Evolutionary conservation across 2,888 invertebrate species (phyloP), one percentile per base, ranked within the genome.

Genomic region (Belgica antarctica): DNA sequence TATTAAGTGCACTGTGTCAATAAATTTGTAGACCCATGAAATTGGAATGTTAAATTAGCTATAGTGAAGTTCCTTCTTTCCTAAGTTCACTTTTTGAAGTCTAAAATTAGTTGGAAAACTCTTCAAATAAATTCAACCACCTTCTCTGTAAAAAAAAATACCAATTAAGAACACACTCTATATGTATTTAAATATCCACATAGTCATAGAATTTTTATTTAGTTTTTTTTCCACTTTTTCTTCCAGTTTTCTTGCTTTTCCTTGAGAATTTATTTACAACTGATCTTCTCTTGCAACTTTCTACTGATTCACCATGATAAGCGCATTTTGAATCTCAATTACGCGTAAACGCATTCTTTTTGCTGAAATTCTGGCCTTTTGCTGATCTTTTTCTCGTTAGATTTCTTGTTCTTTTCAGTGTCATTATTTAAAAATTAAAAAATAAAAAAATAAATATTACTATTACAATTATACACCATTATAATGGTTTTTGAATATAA

Each of bases 401-500:
- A 41, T 41, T 52, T 52, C 22, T 15, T 19, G 8, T 15, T 15
- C 2, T 52, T 22, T 22, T 52, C 52, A n/a, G 7, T 52, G 2
- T 52, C 52, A n/a, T 52, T 24, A 15, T 52, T 52, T 46, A 41
- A 36, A 65, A 65, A 65, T 63, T 65, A 36, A 65, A 65, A 66
- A 66, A 47, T 47, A 66, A 66, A 63, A 63, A 63, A 36, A 41
- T 46, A 63, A 63, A 63, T 63, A 31, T 68, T 68, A 68, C 68
- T 68, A 57, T 68, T 68, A 68, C 68, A 68, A 68, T 68, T 68
- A 65, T 65, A 68, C 68, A 68, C 57, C 68, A 68, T 68, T 68
- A 36, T 47, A 41, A 41, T 41, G 41, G 41, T 41, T 34, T 34
- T 63, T 68, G 47, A 68, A 52, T 52, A 65, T 65, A 68, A 68